These are phyloP conservation scores for Hedya salicella DNA, from an alignment of 2,888 invertebrate species.

Conservation along the genomic window DNA sequence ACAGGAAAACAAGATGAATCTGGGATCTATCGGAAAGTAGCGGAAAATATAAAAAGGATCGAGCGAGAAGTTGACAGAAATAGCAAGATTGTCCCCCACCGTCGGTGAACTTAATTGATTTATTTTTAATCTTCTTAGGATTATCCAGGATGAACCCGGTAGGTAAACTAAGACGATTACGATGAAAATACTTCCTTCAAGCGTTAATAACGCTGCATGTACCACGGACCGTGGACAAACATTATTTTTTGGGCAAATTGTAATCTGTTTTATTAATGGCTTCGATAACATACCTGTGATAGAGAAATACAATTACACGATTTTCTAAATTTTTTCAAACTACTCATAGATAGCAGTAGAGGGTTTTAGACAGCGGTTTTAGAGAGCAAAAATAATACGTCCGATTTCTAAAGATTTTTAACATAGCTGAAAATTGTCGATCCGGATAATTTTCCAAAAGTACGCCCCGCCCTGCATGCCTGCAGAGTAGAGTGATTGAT, in stretches of 20 bases:
- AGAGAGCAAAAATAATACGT: no score
- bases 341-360: no score
- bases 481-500: no score
- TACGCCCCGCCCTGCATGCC: no score
- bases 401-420: no score
- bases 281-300: no score
- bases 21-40: neutral
- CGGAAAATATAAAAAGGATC: neutral
- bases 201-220: slow-evolving; percentile 16
- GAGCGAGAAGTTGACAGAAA: neutral
- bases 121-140: slow-evolving; percentile 41
- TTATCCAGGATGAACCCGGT: slow-evolving; percentile 36
- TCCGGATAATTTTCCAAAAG: no score
- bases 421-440: no score
- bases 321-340: no score
- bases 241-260: slow-evolving; percentile 8
- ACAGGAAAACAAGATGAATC: neutral
- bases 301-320: no score
- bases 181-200: slow-evolving; percentile 32
- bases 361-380: no score
- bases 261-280: no score
- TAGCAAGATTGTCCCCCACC: slow-evolving; percentile 13
- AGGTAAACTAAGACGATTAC: slow-evolving; percentile 42
- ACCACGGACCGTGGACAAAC: slow-evolving; percentile 2
- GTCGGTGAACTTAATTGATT: slow-evolving; percentile 39